phyloP scores from a whole-genome alignment of 2,888 invertebrate genomes.

The Tridacna gigas region DNA sequence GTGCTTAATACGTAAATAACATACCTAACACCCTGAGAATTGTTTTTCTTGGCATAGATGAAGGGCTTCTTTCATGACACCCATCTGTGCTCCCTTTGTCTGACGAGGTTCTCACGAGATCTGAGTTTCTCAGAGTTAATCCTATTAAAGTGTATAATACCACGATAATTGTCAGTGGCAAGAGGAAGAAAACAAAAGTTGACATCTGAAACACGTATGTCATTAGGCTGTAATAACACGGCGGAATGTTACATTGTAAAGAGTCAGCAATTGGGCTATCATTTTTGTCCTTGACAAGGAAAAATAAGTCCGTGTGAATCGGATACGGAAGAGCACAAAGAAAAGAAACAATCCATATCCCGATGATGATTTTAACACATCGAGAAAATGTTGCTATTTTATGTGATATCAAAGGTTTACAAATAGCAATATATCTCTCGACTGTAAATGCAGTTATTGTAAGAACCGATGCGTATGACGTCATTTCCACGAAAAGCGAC shows the following conservation, averaged over 20 bases:
- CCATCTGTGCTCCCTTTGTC: conserved; percentile 41
- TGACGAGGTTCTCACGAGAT: conserved; percentile 63
- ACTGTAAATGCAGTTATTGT: conserved; percentile 96
- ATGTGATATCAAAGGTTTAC: conserved; percentile 93
- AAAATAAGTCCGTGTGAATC: conserved; percentile 79
- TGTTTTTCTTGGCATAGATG: conserved; percentile 45
- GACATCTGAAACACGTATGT: conserved; percentile 90
- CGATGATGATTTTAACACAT: conserved; percentile 92
- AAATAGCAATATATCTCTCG: conserved; percentile 93
- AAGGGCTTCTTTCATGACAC: conserved; percentile 34
- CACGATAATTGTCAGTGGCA: conserved; percentile 90
- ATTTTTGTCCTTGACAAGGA: conserved; percentile 66
- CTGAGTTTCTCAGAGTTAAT: conserved; percentile 73
- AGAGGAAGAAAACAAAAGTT: conserved; percentile 92
- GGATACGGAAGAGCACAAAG: conserved; percentile 88
- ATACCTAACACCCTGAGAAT: conserved; percentile 56
- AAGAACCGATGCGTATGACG: conserved; percentile 95
- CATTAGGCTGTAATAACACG: conserved; percentile 72
- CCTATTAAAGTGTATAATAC: conserved; percentile 89
- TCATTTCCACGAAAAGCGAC: conserved; percentile 86
- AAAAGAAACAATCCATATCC: conserved; percentile 92
- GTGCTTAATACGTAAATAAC: not conserved
- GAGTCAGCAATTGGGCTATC: conserved; percentile 72
- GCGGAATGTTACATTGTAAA: conserved; percentile 78
- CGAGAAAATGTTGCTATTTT: conserved; percentile 93